A percentile compares a stretch with the other conserved stretches of the same genome.
phyloP scores from a whole-genome alignment of 2,113 vertebrate genomes.

The Erinaceus europaeus region DNA sequence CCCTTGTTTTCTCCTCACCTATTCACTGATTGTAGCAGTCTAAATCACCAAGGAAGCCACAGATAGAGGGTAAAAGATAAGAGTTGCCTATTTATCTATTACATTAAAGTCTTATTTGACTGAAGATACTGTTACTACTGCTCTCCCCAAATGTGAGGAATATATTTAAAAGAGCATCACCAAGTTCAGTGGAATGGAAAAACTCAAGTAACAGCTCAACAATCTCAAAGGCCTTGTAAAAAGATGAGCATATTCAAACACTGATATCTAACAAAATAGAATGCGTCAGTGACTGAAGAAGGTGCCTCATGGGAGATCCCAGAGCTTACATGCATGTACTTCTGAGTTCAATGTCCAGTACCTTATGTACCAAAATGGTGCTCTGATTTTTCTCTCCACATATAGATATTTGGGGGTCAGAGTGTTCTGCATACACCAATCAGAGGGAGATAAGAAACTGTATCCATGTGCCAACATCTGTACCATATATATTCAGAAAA shows the following conservation, averaged over 20 bases:
- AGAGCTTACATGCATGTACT: no score
- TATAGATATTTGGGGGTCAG: no score
- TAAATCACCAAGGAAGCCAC: neutral
- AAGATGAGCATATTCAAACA: conserved; percentile 4
- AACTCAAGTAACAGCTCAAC: neutral
- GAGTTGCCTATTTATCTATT: neutral
- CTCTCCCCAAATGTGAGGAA: neutral
- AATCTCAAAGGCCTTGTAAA: conserved; percentile 22
- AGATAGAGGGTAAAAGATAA: neutral
- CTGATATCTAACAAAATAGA: conserved; percentile 20
- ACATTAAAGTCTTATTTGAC: neutral
- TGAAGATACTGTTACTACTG: neutral
- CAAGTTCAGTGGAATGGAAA: neutral
- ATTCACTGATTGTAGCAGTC: neutral
- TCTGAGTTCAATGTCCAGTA: no score
- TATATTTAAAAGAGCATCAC: neutral
- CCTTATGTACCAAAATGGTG: no score
- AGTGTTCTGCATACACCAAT: no score
- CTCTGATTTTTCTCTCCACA: no score
- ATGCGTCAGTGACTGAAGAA: no score
- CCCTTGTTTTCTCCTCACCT: neutral
- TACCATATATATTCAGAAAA: no score
- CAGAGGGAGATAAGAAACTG: no score
- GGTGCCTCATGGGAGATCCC: no score
- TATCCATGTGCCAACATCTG: no score